Conservation (phyloP, 2,888 invertebrate species). For the Nasonovia ribisnigri region DNA sequence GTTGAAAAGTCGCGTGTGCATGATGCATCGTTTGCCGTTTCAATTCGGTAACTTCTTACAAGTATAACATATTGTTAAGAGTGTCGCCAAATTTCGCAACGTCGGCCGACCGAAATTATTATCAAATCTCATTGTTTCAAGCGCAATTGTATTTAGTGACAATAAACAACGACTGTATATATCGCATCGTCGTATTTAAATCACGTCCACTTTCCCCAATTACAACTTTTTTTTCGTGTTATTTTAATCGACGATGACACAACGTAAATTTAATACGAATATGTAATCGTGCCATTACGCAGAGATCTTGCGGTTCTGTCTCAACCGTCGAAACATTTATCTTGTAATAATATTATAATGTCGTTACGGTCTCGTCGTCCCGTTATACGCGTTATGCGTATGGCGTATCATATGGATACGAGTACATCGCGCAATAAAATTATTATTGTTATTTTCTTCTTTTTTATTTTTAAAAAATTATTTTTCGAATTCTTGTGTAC, state of each 20-base stretch:
- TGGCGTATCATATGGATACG: too few species aligned
- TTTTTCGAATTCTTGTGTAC: background rate
- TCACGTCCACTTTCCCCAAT: constrained; percentile 45
- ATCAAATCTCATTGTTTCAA: constrained; percentile 4
- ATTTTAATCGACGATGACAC: background rate
- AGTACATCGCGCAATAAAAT: background rate
- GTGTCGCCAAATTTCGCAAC: constrained; percentile 16
- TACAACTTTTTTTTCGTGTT: background rate
- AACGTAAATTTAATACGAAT: background rate
- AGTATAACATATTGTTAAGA: background rate
- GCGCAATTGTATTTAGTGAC: background rate
- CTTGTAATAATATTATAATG: background rate
- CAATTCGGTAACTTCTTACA: background rate
- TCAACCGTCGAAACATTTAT: background rate
- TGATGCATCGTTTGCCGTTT: background rate
- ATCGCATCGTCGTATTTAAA: background rate
- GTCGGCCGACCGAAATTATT: background rate
- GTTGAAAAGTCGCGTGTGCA: background rate
- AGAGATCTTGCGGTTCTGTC: background rate
- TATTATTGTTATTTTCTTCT: background rate
- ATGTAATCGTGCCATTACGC: background rate
- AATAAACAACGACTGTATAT: background rate
- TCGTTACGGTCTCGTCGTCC: background rate
- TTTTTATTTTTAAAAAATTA: background rate
- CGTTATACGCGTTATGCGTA: too few species aligned